Evolutionary conservation across 2,797 vertebrate species (phyloP).

Genomic region (Monodelphis domestica): DNA sequence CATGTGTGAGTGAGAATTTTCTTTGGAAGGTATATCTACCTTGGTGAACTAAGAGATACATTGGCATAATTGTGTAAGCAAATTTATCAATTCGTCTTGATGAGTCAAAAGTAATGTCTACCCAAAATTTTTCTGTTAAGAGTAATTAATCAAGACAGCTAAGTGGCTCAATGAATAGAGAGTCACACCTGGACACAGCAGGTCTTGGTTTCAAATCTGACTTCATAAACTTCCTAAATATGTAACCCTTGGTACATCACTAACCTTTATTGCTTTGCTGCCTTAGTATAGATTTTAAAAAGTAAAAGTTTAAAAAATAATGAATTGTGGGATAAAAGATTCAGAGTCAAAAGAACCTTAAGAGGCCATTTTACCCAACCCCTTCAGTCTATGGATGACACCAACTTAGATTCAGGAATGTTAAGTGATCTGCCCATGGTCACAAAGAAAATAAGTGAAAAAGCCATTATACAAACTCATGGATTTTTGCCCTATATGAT

Average conservation of each 20-base stretch:
- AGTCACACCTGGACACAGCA: no score
- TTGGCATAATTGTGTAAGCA: not conserved
- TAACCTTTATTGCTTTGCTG: no score
- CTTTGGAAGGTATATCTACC: not conserved
- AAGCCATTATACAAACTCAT: not conserved
- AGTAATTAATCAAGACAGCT: not conserved
- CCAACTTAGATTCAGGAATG: not conserved
- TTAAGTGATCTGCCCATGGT: not conserved
- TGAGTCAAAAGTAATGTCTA: not conserved
- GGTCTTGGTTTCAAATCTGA: no score
- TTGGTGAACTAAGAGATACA: not conserved
- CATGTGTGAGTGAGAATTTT: not conserved
- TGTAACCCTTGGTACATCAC: no score
- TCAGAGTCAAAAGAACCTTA: no score
- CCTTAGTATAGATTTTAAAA: no score
- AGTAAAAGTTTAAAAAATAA: no score
- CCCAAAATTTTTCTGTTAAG: not conserved
- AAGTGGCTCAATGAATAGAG: no score
- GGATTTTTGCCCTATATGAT: not conserved
- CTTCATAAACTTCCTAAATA: no score
- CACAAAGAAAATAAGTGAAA: not conserved
- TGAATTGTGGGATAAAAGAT: not conserved
- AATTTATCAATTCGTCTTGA: not conserved
- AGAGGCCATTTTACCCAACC: not conserved
- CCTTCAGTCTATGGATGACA: not conserved